Evolutionary conservation across 2,888 invertebrate species (phyloP).

Genomic region (Tineola bisselliella): DNA sequence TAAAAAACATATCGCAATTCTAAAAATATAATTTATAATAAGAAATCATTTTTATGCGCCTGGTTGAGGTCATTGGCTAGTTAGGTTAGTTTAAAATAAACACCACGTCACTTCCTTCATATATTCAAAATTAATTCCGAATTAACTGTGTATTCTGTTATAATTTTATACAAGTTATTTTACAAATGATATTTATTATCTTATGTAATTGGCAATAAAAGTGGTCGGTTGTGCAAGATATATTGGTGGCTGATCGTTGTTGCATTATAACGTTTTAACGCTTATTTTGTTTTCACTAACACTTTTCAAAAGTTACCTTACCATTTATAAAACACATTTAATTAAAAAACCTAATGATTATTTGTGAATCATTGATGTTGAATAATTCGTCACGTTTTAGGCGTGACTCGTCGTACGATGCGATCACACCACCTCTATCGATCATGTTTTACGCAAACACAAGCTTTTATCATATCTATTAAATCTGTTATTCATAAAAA

Average conservation of each 20-base stretch:
- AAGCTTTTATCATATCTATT: neutral
- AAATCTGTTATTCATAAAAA: too few relatives aligned
- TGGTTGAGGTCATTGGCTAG: neutral
- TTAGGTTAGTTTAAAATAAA: neutral
- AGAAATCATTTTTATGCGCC: neutral
- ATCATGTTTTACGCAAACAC: conserved; percentile 1
- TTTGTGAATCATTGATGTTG: neutral
- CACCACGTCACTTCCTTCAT: neutral
- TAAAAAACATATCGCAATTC: neutral
- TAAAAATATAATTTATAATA: neutral
- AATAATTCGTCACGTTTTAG: neutral
- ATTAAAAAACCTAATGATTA: neutral
- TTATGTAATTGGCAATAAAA: too few relatives aligned
- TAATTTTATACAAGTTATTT: too few relatives aligned
- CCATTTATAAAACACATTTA: too few relatives aligned
- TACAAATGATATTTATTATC: too few relatives aligned
- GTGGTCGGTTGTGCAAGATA: too few relatives aligned
- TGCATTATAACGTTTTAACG: too few relatives aligned
- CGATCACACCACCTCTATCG: conserved; percentile 2
- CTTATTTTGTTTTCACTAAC: too few relatives aligned
- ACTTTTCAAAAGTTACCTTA: too few relatives aligned
- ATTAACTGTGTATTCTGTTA: neutral
- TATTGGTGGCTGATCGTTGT: too few relatives aligned
- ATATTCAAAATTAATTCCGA: neutral
- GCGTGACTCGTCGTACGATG: neutral